Evolutionary conservation across 2,888 invertebrate genomes (phyloP), one percentile per base, ranked within the genome.

Genomic region (Gymnocheta viridis): DNA sequence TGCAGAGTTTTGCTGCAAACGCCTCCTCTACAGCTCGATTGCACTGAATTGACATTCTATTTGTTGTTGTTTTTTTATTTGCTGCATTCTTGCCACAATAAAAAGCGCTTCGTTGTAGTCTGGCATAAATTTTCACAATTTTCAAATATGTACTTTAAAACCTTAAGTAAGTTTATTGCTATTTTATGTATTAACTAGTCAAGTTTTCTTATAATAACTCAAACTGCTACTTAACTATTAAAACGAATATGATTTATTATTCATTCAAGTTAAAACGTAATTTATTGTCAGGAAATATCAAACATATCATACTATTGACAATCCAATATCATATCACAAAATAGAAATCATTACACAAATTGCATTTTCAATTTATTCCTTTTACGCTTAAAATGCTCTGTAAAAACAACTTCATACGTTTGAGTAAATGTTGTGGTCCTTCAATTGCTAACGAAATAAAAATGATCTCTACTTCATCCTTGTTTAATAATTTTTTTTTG

Each of bases 261-360:
- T 10, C 19, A 49, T 35, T 73, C n/a, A n/a, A 51, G 17, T 58
- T 58, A 7, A 35, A 67, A 41, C 22, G 38, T 58, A 49, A 77
- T 77, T 69, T 81, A 74, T 74, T 74, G 47, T 66, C 27, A 54
- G 49, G 67, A 73, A 62, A 78, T 78, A 56, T 78, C 67, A 67
- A 69, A 73, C 54, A 78, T 49, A 67, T 79, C 47, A 74, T 62
- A 62, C 27, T 2, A 56, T 17, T 82, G 82, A 62, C 73, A 64
- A 44, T 32, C 47, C 24, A 74, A 69, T 29, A 69, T 38, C 62
- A 47, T 73, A 67, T 67, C 66, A 73, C 51, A 47, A 38, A 73
- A 66, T 41, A 56, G 35, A 74, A 79, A 62, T 73, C 67, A 19
- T 69, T 67, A 58, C 38, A 24, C 12, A 69, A 78, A 78, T 74